These are phyloP conservation scores for Narcine bancroftii DNA, from an alignment of 2,113 vertebrate genomes.

Conservation along the genomic window DNA sequence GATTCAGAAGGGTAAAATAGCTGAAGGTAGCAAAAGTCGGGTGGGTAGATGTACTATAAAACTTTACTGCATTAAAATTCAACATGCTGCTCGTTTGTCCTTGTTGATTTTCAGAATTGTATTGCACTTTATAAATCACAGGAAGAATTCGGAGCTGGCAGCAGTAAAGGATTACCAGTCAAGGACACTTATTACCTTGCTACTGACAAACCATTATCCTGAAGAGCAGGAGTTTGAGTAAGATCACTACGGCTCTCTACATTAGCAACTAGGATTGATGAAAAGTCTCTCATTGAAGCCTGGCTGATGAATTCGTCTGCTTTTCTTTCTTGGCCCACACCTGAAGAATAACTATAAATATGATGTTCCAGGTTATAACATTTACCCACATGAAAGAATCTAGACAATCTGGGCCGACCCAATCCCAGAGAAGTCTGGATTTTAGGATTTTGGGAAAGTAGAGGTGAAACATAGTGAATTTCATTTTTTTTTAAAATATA, in stretches of 20 bases:
- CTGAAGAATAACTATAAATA: neutral
- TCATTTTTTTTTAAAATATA: no score
- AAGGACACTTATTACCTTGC: neutral
- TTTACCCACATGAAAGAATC: neutral
- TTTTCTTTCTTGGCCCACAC: neutral
- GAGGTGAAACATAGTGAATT: no score
- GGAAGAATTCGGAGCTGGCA: neutral
- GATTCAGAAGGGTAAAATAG: neutral
- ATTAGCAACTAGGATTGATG: neutral
- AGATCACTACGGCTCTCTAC: neutral
- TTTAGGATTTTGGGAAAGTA: no score
- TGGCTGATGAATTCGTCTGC: neutral
- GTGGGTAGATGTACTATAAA: neutral
- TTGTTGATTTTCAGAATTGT: neutral
- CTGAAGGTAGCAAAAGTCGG: neutral
- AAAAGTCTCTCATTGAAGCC: neutral
- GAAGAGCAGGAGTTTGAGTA: no score
- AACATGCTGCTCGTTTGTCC: neutral
- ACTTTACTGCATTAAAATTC: neutral
- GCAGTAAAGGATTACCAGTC: neutral
- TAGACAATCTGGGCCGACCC: no score
- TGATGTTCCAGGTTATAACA: neutral
- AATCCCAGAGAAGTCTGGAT: no score
- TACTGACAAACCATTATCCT: slow-evolving; percentile 12
- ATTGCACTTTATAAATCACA: slow-evolving; percentile 1